Evolutionary conservation across 2,797 vertebrate species (phyloP), one percentile per base, ranked within the genome.

Genomic region (Gallirallus australis): DNA sequence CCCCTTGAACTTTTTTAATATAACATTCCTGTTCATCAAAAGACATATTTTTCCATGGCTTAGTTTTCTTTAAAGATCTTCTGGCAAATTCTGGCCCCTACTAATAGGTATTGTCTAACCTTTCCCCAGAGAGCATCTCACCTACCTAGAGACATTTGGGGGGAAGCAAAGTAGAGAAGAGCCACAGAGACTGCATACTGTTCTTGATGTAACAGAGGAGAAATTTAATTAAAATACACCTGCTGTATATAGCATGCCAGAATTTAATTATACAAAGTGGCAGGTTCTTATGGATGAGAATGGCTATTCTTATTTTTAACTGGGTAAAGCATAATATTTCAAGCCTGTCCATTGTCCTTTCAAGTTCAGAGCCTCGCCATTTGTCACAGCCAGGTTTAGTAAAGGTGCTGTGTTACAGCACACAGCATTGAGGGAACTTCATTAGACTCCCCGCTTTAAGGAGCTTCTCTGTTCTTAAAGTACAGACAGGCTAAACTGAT

Each of bases 191-290:
- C 52, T 69, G 33, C 50, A 48, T 45, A 45, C 8, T 52, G 10
- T 23, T 92, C 27, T n/a, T 81, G 47, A 61, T 73, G 33, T 59
- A 93, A 90, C 28, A 93, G 66, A 78, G 57, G 30, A 91, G 50
- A 92, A 86, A 80, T 91, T 90, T 95, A 86, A 95, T 96, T 93
- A 90, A 96, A 92, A 91, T 79, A 71, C 64, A 73, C 78, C 56
- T 91, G 40, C 52, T 91, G 31, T 53, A 59, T 21, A n/a, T 35
- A 65, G 79, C 72, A 54, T 78, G n/a, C 24, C 54, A 86, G 70
- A 75, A 92, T 72, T 86, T 89, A 95, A 93, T 91, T 86, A 57
- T 56, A 66, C n/a, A 27, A 85, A 95, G 52, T 85, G 63, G 33
- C 72, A 64, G 13, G 56, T 84, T 94, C 60, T 93, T 82, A 52